A percentile compares a stretch with the other conserved stretches of the same genome.
phyloP scores from a whole-genome alignment of 2,797 vertebrate species.

The Cetoscarus ocellatus region DNA sequence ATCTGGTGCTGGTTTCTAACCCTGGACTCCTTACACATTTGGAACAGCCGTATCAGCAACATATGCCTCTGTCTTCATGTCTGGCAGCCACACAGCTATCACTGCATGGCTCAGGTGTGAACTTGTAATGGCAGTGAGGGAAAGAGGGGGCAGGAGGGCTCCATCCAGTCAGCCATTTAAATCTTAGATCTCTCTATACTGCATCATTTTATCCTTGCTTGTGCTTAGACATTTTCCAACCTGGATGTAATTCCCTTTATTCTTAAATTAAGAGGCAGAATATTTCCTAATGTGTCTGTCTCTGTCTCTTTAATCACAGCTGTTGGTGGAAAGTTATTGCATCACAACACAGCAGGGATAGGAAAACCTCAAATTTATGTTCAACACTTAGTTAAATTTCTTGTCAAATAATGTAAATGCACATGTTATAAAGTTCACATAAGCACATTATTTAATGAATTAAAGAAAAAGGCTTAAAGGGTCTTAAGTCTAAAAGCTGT shows the following conservation, averaged over 20 bases:
- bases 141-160: neutral
- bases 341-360: too few species aligned
- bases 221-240: conserved; percentile 6
- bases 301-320: too few species aligned
- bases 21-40: conserved; percentile 72
- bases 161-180: neutral
- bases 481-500: too few species aligned
- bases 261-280: too few species aligned
- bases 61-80: conserved; percentile 77
- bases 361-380: too few species aligned
- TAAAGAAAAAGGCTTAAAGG: too few species aligned
- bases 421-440: too few species aligned
- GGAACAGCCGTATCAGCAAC: conserved; percentile 73
- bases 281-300: too few species aligned
- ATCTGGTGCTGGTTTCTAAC: conserved; percentile 74
- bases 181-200: conserved; percentile 25
- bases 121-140: conserved; percentile 41
- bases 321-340: too few species aligned
- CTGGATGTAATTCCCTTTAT: conserved; percentile 2
- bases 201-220: conserved; percentile 21
- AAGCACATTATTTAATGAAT: too few species aligned
- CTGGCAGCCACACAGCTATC: conserved; percentile 70
- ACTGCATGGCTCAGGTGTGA: conserved; percentile 62
- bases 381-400: too few species aligned
- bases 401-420: too few species aligned